Base-by-base conservation (phyloP, 2,113 vertebrate species). In the Myotis lucifugus region DNA sequence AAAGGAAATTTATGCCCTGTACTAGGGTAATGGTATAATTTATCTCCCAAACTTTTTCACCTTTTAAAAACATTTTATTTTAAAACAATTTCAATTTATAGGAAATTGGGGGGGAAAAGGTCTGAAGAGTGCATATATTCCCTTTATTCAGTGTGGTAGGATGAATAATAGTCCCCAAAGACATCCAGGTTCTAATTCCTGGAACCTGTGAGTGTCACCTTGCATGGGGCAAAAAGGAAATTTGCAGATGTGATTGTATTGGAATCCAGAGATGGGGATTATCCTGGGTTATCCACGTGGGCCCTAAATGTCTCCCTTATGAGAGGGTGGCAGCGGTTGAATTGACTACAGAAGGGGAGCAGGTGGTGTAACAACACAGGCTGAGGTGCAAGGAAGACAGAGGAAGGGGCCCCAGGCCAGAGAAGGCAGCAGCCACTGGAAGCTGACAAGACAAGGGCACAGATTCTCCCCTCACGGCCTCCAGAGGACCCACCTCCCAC, bases 341-440 rank as follows among this genome's bases (percentile, higher is more conserved):
- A 19, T 15, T 34, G 48, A 56, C 3, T 48, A 19, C 12, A 29
- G 56, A 46, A 17, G n/a, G 8, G 11, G 23, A 92, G 32, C 54
- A 29, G 37, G 13, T 10, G 14, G 27, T 1, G 8, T 2, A 9
- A 40, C 2, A 0, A 2, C 23, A 10, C 15, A 52, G 11, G 9
- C 8, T 8, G 29, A 67, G 18, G 42, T 4, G 0, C 0, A 34
- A 89, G 74, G 90, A n/a, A 73, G 27, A 7, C 0, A 8, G 34
- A n/a, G 27, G 74, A 19, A 86, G 32, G 25, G n/a, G 40, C 70
- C 32, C 13, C 1, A 32, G n/a, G n/a, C 52, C 69, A 13, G 73
- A 46, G 61, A 32, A 9, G 1, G 46, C 3, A 8, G 11, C 19
- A 59, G 46, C 37, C 23, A 4, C 18, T 21, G 0, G 37, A 17